Conservation (phyloP, 1,140 invertebrate species). For the Caenorhabditis inopinata region DNA sequence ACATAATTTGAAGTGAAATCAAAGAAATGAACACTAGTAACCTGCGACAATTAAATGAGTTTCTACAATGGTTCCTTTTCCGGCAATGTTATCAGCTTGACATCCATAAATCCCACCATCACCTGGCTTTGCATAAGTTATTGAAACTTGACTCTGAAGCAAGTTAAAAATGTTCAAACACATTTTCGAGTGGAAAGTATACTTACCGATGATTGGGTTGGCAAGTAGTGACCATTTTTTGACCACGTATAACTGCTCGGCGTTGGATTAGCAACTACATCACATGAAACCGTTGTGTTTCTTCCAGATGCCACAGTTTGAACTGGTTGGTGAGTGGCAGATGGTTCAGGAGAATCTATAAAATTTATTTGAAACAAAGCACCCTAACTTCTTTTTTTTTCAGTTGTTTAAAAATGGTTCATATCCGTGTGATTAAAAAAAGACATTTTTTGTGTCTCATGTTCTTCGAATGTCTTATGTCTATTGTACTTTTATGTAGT, state of each 20-base stretch:
- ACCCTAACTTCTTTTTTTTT: too few species aligned
- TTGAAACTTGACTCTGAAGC: neutral
- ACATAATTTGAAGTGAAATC: neutral
- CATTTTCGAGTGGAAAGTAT: neutral
- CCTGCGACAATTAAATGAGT: slow-evolving; percentile 54
- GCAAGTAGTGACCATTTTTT: slow-evolving; percentile 57
- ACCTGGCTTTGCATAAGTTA: neutral
- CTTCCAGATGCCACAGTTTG: slow-evolving; percentile 45
- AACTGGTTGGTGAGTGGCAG: slow-evolving; percentile 45
- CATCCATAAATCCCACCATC: slow-evolving; percentile 61
- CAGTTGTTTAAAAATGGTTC: too few species aligned
- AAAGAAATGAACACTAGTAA: neutral
- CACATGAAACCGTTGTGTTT: slow-evolving; percentile 49
- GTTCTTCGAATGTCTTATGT: neutral
- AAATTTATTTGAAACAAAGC: slow-evolving; percentile 4
- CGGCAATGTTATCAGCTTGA: slow-evolving; percentile 57
- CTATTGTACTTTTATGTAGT: neutral
- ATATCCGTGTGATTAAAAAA: too few species aligned
- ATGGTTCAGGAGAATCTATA: slow-evolving; percentile 59
- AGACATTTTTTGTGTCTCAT: too few species aligned
- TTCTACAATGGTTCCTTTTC: slow-evolving; percentile 49
- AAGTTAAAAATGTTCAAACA: neutral
- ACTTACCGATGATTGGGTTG: neutral
- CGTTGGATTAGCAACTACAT: slow-evolving; percentile 57
- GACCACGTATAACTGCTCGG: slow-evolving; percentile 54